Conservation (phyloP, 2,797 vertebrate species). For the Scyliorhinus canicula region DNA sequence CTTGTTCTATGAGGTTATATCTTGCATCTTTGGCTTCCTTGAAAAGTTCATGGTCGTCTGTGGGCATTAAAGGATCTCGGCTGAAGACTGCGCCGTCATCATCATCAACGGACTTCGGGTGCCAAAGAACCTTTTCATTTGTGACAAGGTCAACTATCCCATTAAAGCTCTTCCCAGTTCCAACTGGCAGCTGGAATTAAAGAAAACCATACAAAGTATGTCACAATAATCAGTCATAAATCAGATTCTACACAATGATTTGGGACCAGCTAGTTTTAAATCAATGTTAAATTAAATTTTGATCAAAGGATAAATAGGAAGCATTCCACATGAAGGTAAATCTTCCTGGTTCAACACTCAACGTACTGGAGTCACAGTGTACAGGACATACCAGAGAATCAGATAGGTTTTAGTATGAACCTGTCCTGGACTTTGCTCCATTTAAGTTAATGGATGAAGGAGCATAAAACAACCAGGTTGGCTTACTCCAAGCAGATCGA, state of each 20-base stretch:
- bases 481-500: neutral
- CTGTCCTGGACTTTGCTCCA: neutral
- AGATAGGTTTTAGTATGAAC: neutral
- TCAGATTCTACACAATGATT: neutral
- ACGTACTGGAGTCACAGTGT: neutral
- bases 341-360: neutral
- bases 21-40: slow-evolving; percentile 69
- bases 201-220: neutral
- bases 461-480: neutral
- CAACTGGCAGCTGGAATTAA: slow-evolving; percentile 72
- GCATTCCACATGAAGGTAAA: neutral
- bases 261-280: neutral
- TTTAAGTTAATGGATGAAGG: neutral
- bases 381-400: neutral
- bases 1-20: slow-evolving; percentile 84
- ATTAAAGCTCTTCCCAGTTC: slow-evolving; percentile 74
- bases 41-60: slow-evolving; percentile 64
- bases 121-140: slow-evolving; percentile 76
- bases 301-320: neutral
- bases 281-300: neutral
- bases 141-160: slow-evolving; percentile 83
- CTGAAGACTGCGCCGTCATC: slow-evolving; percentile 76
- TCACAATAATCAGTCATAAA: neutral
- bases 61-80: slow-evolving; percentile 55
- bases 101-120: slow-evolving; percentile 44